Conservation (phyloP, 1,140 invertebrate genomes). For the Rhagoletis pomonella region DNA sequence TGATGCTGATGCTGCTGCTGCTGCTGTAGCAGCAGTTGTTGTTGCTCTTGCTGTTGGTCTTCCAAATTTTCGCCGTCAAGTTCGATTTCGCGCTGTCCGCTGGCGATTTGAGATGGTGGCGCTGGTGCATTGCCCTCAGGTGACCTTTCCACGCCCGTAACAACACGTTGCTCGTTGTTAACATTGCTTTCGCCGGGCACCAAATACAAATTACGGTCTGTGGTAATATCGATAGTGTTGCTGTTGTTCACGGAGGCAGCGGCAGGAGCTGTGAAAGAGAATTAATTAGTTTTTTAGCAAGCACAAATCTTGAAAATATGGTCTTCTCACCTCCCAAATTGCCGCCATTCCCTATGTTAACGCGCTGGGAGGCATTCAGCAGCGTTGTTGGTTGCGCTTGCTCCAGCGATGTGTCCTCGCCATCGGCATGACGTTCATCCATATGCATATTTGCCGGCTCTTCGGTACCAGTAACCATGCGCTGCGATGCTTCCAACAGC, state of each 20-base stretch:
- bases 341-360: not conserved
- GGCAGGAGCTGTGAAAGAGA: not conserved
- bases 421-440: slow-evolving; percentile 71
- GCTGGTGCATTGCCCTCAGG: slow-evolving; percentile 52
- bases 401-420: slow-evolving; percentile 70
- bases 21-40: slow-evolving; percentile 58
- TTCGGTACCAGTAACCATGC: slow-evolving; percentile 67
- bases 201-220: slow-evolving; percentile 63
- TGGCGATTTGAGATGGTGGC: slow-evolving; percentile 58
- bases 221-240: slow-evolving; percentile 53
- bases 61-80: slow-evolving; percentile 79
- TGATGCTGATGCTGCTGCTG: slow-evolving; percentile 47
- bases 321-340: slow-evolving; percentile 9
- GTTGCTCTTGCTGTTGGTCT: slow-evolving; percentile 68
- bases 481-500: slow-evolving; percentile 74
- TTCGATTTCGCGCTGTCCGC: slow-evolving; percentile 76
- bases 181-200: slow-evolving; percentile 61
- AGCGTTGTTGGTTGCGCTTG: slow-evolving; percentile 54
- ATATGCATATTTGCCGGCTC: slow-evolving; percentile 66
- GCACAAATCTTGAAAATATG: not conserved
- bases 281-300: not conserved
- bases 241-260: not conserved
- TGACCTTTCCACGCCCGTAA: slow-evolving; percentile 74
- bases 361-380: slow-evolving; percentile 55
- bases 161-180: slow-evolving; percentile 68